Evolutionary conservation across 2,113 vertebrate species (phyloP).

Genomic region (Poeciliopsis prolifica): DNA sequence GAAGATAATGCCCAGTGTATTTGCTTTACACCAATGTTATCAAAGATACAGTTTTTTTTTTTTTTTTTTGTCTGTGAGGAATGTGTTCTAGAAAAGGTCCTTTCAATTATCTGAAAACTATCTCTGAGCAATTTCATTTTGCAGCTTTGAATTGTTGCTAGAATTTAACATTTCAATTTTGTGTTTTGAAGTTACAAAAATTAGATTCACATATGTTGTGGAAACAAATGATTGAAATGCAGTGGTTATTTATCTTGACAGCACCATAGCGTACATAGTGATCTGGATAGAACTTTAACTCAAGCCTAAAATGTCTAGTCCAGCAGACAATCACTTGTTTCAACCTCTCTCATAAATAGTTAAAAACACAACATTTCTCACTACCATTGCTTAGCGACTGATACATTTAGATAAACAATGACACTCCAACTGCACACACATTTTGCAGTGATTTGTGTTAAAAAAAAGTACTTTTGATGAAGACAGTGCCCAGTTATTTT

Average conservation of each 20-base stretch:
- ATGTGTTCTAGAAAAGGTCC: neutral
- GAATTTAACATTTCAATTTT: neutral
- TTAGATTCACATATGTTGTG: neutral
- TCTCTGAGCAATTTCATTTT: neutral
- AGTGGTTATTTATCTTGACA: neutral
- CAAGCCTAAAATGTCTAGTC: neutral
- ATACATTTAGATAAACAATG: neutral
- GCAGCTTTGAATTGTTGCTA: neutral
- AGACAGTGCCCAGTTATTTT: conserved; percentile 8
- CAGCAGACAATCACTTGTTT: neutral
- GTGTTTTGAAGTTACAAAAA: neutral
- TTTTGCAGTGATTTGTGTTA: neutral
- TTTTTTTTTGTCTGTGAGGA: neutral
- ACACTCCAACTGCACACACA: too few species aligned
- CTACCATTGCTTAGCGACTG: neutral
- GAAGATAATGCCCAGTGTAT: neutral
- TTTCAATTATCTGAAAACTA: neutral
- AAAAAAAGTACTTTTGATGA: neutral
- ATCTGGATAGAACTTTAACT: neutral
- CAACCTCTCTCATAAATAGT: neutral
- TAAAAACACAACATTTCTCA: neutral
- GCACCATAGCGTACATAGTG: neutral
- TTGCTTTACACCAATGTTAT: neutral
- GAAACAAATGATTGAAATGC: neutral
- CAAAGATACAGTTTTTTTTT: neutral